Evolutionary conservation across 2,797 vertebrate species (phyloP).

Genomic region (Poecilia picta): DNA sequence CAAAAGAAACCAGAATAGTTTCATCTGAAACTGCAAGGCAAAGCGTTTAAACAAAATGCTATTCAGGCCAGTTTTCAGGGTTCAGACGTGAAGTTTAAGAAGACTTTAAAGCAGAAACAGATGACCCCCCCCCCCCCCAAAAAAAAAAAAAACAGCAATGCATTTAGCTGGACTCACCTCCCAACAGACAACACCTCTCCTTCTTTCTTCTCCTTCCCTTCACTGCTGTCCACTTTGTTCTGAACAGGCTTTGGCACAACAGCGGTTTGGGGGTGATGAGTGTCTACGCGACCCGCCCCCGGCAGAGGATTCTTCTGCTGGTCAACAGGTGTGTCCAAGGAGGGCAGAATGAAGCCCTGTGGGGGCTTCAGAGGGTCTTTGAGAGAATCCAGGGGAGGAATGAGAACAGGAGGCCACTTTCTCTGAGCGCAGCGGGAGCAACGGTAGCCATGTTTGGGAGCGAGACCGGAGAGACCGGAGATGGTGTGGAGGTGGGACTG

Average conservation of each 20-base stretch:
- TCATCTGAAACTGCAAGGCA: neutral
- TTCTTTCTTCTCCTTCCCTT: constrained; percentile 57
- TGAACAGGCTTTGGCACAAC: constrained; percentile 66
- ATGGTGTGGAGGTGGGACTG: constrained; percentile 94
- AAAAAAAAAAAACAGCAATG: neutral
- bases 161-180: constrained; percentile 78
- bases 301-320: constrained; percentile 70
- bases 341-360: constrained; percentile 70
- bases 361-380: constrained; percentile 71
- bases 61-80: neutral
- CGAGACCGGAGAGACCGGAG: constrained; percentile 83
- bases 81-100: neutral
- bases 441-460: constrained; percentile 80
- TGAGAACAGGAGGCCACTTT: constrained; percentile 89
- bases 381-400: constrained; percentile 70
- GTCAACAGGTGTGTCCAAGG: constrained; percentile 69
- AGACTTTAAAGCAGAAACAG: neutral
- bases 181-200: constrained; percentile 90
- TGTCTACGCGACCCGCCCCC: constrained; percentile 51
- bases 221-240: constrained; percentile 44
- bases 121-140: too few species aligned
- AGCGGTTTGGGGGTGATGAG: constrained; percentile 28
- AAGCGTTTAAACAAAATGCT: neutral
- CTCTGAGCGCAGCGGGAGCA: constrained; percentile 93
- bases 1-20: neutral